A percentile compares a stretch with the other conserved stretches of the same genome.
Conservation (phyloP, 2,888 invertebrate species). For the Dryobota labecula region DNA sequence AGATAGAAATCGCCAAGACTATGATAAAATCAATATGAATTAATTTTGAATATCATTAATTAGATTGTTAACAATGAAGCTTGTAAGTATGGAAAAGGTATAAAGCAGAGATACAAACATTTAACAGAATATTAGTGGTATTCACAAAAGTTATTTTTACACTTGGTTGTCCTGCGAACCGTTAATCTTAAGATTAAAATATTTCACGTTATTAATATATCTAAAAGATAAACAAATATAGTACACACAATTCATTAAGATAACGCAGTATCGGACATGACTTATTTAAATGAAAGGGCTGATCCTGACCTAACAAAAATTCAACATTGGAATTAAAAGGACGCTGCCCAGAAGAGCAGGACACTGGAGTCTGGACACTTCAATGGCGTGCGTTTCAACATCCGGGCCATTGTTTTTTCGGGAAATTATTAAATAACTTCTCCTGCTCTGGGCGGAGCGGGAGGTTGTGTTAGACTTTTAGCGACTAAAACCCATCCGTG, state of each 20-base stretch:
- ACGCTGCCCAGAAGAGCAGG: too few species aligned
- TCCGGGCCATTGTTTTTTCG: too few species aligned
- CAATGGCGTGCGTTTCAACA: too few species aligned
- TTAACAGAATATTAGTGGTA: not conserved
- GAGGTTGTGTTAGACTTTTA: too few species aligned
- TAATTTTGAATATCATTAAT: not conserved
- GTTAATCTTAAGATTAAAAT: slow-evolving; percentile 32
- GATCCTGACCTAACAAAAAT: too few species aligned
- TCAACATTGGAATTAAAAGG: too few species aligned
- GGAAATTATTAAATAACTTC: too few species aligned
- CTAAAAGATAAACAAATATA: slow-evolving; percentile 27
- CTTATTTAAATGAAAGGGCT: slow-evolving; percentile 1
- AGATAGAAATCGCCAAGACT: slow-evolving; percentile 29
- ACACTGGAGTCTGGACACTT: too few species aligned
- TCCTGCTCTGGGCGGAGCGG: too few species aligned
- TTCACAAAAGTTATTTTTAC: not conserved
- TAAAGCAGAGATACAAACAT: not conserved
- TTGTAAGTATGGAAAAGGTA: not conserved
- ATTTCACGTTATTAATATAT: slow-evolving; percentile 25
- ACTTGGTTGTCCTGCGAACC: not conserved
- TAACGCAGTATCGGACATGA: slow-evolving; percentile 17
- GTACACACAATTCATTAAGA: slow-evolving; percentile 27
- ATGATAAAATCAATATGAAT: slow-evolving; percentile 15
- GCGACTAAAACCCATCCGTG: too few species aligned
- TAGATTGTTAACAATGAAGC: not conserved